A percentile compares a stretch with the other conserved stretches of the same genome.
Evolutionary conservation across 2,113 vertebrate genomes (phyloP).

Genomic region (Lates calcarifer): DNA sequence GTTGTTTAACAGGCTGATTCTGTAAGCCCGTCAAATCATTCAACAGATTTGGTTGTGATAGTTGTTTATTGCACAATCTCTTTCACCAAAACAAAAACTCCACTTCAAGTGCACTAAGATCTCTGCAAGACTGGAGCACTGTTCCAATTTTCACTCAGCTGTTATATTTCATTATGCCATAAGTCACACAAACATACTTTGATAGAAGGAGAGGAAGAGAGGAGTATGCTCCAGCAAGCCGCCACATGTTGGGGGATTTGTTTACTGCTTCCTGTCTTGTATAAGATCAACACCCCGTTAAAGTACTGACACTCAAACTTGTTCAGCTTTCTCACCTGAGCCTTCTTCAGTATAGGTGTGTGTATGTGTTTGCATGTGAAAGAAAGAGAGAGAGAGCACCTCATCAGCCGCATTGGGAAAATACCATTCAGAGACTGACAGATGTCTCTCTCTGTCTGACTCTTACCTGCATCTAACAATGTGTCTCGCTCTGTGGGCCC

Average conservation of each 20-base stretch:
- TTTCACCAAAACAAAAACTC: slow-evolving; percentile 26
- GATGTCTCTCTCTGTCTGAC: slow-evolving; percentile 68
- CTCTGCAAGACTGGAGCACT: background rate
- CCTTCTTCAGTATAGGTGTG: background rate
- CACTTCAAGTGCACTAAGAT: slow-evolving; percentile 12
- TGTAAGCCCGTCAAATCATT: background rate
- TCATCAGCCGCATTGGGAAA: slow-evolving; percentile 74
- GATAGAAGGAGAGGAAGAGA: slow-evolving; percentile 33
- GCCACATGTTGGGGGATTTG: slow-evolving; percentile 76
- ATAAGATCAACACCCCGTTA: slow-evolving; percentile 71
- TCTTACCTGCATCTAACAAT: slow-evolving; percentile 67
- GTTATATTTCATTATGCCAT: slow-evolving; percentile 38
- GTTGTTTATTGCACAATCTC: slow-evolving; percentile 15
- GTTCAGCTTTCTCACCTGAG: slow-evolving; percentile 54
- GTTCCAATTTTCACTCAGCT: slow-evolving; percentile 41
- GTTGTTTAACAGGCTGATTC: background rate
- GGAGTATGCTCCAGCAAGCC: slow-evolving; percentile 61
- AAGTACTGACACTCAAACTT: slow-evolving; percentile 54
- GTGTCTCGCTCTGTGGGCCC: slow-evolving; percentile 44
- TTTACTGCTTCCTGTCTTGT: slow-evolving; percentile 76
- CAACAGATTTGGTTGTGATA: background rate
- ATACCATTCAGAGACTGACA: slow-evolving; percentile 73
- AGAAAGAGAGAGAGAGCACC: slow-evolving; percentile 9
- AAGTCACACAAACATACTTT: slow-evolving; percentile 49
- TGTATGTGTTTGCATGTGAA: background rate